Evolutionary conservation across 2,797 vertebrate genomes (phyloP).

Genomic region (Otolemur crassicaudatus): DNA sequence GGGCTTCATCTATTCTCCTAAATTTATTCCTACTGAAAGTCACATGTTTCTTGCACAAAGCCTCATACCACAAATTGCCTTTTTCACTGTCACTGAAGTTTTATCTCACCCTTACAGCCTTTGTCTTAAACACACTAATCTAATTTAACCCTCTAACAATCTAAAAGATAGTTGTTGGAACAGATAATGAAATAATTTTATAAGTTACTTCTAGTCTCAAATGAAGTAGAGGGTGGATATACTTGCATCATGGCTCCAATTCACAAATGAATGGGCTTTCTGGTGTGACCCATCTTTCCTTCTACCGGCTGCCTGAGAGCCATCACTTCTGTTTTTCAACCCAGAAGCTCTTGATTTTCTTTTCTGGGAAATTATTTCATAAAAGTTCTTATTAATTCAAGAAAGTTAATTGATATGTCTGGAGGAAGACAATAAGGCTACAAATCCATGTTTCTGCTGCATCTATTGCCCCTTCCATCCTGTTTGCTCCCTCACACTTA

Average conservation of each 20-base stretch:
- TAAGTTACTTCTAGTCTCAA: neutral
- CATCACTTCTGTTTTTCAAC: neutral
- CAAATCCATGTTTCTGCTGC: neutral
- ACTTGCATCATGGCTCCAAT: neutral
- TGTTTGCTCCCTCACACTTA: neutral
- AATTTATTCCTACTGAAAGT: neutral
- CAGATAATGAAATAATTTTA: neutral
- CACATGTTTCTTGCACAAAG: neutral
- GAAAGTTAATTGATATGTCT: neutral
- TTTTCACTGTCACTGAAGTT: neutral
- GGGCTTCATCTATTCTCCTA: neutral
- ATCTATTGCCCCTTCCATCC: fast-evolving
- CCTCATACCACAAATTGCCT: neutral
- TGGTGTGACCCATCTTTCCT: neutral
- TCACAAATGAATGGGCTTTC: neutral
- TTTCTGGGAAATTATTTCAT: neutral
- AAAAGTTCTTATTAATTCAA: neutral
- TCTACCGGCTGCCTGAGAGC: neutral
- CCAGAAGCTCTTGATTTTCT: neutral
- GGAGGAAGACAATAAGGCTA: neutral
- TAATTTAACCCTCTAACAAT: too few relatives aligned
- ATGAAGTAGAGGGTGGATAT: neutral
- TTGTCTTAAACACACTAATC: neutral
- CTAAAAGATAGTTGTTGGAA: neutral
- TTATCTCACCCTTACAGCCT: neutral